Evolutionary conservation across 2,888 invertebrate genomes (phyloP).

Genomic region (Piscicola geometra): DNA sequence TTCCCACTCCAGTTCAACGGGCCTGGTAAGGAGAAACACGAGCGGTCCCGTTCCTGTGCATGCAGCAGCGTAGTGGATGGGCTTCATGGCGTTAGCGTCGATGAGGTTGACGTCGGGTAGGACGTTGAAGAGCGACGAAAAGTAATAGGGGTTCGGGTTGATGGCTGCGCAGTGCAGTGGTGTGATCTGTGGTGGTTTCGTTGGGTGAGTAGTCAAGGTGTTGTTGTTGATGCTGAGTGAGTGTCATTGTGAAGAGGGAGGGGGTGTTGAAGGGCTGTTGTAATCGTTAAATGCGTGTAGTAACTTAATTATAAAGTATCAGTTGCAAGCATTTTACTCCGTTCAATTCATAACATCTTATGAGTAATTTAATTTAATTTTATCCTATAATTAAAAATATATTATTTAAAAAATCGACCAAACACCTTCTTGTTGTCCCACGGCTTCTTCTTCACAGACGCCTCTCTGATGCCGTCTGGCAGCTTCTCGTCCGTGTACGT

Average conservation of each 20-base stretch:
- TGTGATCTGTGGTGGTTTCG: slow-evolving; percentile 54
- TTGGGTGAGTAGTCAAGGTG: too few relatives aligned
- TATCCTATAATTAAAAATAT: too few relatives aligned
- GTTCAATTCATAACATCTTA: too few relatives aligned
- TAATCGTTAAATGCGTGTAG: too few relatives aligned
- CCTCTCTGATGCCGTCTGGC: slow-evolving; percentile 46
- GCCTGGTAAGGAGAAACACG: slow-evolving; percentile 55
- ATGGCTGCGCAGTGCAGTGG: slow-evolving; percentile 61
- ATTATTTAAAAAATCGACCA: too few relatives aligned
- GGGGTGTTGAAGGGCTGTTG: too few relatives aligned
- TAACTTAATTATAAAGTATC: too few relatives aligned
- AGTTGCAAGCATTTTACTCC: background rate
- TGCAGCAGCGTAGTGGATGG: slow-evolving; percentile 60
- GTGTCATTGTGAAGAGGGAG: too few relatives aligned
- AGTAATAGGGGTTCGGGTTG: slow-evolving; percentile 58
- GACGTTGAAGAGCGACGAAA: slow-evolving; percentile 54
- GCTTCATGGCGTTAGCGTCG: slow-evolving; percentile 56
- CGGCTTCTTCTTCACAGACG: slow-evolving; percentile 55
- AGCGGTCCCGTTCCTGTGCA: slow-evolving; percentile 58
- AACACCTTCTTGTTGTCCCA: slow-evolving; percentile 50
- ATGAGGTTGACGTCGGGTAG: slow-evolving; percentile 57
- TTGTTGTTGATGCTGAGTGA: too few relatives aligned
- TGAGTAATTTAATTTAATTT: too few relatives aligned
- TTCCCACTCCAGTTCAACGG: slow-evolving; percentile 32
- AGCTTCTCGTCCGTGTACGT: slow-evolving; percentile 53